Evolutionary conservation across 2,888 invertebrate species (phyloP), one percentile per base, ranked within the genome.

Genomic region (Tanypteryx hageni): DNA sequence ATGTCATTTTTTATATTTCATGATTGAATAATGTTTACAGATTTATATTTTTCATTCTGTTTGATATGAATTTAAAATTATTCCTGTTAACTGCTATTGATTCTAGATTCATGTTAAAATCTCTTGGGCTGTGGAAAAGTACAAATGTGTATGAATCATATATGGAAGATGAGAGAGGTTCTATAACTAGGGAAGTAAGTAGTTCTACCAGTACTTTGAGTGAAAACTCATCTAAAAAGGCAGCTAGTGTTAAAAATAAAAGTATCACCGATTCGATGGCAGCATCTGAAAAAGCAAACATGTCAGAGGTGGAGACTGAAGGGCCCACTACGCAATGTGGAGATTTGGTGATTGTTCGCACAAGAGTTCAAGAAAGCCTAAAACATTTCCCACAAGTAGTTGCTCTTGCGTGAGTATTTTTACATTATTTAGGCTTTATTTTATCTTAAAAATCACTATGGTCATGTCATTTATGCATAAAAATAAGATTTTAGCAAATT

Each of bases 51-150:
- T 44, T 44, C 44, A 44, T 44, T 44, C 44, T 44, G 44, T 44
- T 44, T 44, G 44, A 44, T 44, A 1, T 44, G 5, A 44, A 44
- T 44, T 44, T 44, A 44, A 44, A 44, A 44, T 44, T 44, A 44
- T 44, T 3, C 44, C 44, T 44, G 44, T 44, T 44, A 44, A 44
- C 44, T 61, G 22, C 58, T 2, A 16, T 44, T 89, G 31, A 86
- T 93, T 94, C 68, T 94, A 98, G 98, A 94, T 98, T 98, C 94
- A 98, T 99, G 96, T 95, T 99, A 56, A 99, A 99, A 95, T 98
- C 98, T 0, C 96, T 99, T 94, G 99, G 99, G 0, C 96, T 99
- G 92, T 99, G 99, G 99, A 85, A 85, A 76, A 89, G 89, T n/a
- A 89, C 89, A 16, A 61, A 61, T 44, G 44, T 44, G 64, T 64